Evolutionary conservation across 1,140 invertebrate genomes (phyloP), one percentile per base, ranked within the genome.

Genomic region (Aleiodes sp.): DNA sequence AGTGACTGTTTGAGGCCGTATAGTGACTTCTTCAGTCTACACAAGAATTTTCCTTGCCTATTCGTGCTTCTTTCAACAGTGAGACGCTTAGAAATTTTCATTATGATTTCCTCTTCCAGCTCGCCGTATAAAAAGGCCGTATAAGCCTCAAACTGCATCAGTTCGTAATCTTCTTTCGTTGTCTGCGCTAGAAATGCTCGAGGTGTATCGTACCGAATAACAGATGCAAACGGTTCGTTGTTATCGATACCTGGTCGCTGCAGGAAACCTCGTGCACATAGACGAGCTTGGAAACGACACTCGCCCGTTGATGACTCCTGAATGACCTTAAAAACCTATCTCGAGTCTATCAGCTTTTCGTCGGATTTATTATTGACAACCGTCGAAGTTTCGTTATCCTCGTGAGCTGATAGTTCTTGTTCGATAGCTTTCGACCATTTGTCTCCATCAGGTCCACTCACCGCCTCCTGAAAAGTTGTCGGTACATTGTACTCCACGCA

Each of bases 1-100:
- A 76, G 75, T 52, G 85, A 69, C 56, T 84, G 80, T 63, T 82
- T 82, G 6, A 86, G 59, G 0, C 82, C 82, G 74, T 84, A 83
- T 7, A 84, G 16, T 14, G 75, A 75, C 71, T 79, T 83, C n/a
- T 74, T 72, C 80, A 69, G 62, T 64, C 68, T 65, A 65, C 63
- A 73, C 65, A 72, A 16, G 2, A 14, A 35, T 16, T 37, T 37
- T 19, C 9, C 4, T 35, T 29, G 21, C 24, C 31, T 29, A n/a
- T 33, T 35, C 37, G 24, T 29, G 8, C 39, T 14, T 12, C 39
- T 21, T 67, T 61, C 43, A 19, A 24, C 10, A 14, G 41, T 64
- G 60, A 75, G 66, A 4, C 73, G 75, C 9, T 78, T 29, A 14
- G 84, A 81, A 52, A 78, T 73, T 43, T 75, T 19, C 76, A 73